Conservation (phyloP, 2,888 invertebrate species). For the Lithodes maja region DNA sequence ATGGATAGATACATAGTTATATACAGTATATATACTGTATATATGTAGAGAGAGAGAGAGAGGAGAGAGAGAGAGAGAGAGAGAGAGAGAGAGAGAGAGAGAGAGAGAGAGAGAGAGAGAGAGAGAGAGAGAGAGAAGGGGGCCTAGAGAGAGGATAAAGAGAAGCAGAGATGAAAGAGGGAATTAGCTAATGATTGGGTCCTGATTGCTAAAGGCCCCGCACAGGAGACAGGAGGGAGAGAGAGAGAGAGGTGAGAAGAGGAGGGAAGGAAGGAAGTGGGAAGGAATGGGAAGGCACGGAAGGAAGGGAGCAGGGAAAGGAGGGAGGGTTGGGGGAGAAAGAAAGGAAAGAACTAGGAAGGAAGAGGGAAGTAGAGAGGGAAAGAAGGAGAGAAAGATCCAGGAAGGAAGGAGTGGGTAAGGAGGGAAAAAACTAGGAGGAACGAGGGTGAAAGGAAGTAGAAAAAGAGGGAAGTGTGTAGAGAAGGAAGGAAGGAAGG, state of each 20-base stretch:
- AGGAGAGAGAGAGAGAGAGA: not conserved
- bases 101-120: constrained; percentile 1
- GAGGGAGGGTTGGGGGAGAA: too few species aligned
- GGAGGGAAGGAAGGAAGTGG: too few species aligned
- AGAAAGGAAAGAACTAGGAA: too few species aligned
- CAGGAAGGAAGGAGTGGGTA: not conserved
- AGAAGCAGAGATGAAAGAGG: not conserved
- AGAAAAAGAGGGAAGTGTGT: not conserved
- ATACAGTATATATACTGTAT: not conserved
- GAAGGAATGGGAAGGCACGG: too few species aligned
- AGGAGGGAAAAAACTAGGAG: not conserved
- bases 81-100: not conserved
- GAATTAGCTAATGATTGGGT: constrained; percentile 1
- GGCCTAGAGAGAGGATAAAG: not conserved
- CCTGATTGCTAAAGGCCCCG: not conserved
- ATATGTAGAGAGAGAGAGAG: not conserved
- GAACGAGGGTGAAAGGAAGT: not conserved
- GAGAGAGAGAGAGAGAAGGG: not conserved
- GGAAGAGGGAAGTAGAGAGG: not conserved
- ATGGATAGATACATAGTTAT: not conserved
- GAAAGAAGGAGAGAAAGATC: not conserved
- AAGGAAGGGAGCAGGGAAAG: too few species aligned
- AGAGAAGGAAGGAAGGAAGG: not conserved
- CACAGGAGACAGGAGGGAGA: not conserved
- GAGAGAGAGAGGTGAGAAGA: not conserved